phyloP scores from a whole-genome alignment of 2,888 invertebrate species.

The Hecatera dysodea region DNA sequence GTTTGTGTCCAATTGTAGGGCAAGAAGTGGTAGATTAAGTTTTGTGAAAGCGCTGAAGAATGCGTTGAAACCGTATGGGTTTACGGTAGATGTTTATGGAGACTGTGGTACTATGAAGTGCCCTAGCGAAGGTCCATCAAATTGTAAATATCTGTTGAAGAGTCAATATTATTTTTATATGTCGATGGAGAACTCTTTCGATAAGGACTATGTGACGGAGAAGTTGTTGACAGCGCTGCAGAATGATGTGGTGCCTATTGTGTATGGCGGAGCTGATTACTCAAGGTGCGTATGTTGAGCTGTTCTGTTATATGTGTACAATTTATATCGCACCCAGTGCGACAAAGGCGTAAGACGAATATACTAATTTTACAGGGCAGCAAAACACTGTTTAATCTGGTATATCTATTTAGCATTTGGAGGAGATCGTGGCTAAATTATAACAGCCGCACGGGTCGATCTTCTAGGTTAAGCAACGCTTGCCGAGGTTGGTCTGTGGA shows the following conservation, averaged over 20 bases:
- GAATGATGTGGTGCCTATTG: constrained; percentile 92
- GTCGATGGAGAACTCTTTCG: constrained; percentile 94
- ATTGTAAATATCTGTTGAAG: constrained; percentile 81
- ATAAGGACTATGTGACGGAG: constrained; percentile 88
- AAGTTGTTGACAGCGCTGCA: constrained; percentile 92
- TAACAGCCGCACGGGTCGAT: too few relatives aligned
- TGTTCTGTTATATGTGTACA: too few relatives aligned
- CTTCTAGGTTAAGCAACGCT: too few relatives aligned
- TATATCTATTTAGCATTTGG: too few relatives aligned
- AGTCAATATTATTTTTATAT: constrained; percentile 94
- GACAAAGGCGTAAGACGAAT: too few relatives aligned
- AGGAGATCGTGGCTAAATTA: too few relatives aligned
- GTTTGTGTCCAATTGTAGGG: constrained; percentile 84
- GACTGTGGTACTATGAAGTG: constrained; percentile 85
- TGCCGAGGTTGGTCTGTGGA: too few relatives aligned
- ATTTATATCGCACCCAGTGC: too few relatives aligned
- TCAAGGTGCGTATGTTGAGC: constrained; percentile 74
- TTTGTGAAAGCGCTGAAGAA: constrained; percentile 73
- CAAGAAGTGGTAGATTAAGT: constrained; percentile 74
- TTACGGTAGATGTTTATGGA: constrained; percentile 89
- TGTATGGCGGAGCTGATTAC: constrained; percentile 93
- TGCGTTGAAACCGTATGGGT: constrained; percentile 70
- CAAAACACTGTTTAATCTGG: too few relatives aligned
- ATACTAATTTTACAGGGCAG: too few relatives aligned
- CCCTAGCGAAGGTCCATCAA: constrained; percentile 66